Base-by-base conservation (phyloP, 1,140 invertebrate genomes). In the Achatina immaculata region DNA sequence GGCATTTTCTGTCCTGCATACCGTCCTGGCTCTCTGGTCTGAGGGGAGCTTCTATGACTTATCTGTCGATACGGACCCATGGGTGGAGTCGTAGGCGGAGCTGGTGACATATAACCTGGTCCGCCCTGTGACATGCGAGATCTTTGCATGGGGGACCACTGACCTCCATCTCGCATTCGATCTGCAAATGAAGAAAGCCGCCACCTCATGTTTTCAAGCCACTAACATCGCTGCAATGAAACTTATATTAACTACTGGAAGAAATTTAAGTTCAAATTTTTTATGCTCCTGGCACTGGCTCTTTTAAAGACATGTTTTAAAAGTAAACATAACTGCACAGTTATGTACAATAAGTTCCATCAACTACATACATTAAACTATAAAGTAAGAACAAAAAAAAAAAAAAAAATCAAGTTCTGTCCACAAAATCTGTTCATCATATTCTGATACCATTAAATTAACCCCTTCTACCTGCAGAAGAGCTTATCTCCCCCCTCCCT, bases 81-180 rank as follows among this genome's bases (percentile, higher is more conserved):
- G 38, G 83, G 82, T 34, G 82, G 81, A 7, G 82, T 85, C 21
- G 78, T 78, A 21, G 85, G 82, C 19, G 83, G 81, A n/a, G 45
- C 81, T 9, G 85, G 83, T 24, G 85, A 83, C 83, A 84, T 78
- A 51, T 83, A 83, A 45, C 65, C 75, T 71, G 72, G 76, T 43
- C 78, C 73, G 28, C 74, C 71, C 38, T 42, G 71, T 58, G 51
- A 71, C 51, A 48, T 68, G 34, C 62, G 66, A 68, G 74, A 80
- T 21, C 48, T 71, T 24, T 80, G 81, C 82, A 86, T 82, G 9
- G 84, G 83, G 21, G 84, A 85, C 84, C 85, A 86, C 31, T 81
- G 82, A 16, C 66, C 77, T 11, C 80, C 79, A 75, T 86, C 84
- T 65, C 82, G 72, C 62, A 78, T 80, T 71, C 66, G 48, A 81